phyloP scores from a whole-genome alignment of 2,797 vertebrate species.

The Acanthopagrus latus region DNA sequence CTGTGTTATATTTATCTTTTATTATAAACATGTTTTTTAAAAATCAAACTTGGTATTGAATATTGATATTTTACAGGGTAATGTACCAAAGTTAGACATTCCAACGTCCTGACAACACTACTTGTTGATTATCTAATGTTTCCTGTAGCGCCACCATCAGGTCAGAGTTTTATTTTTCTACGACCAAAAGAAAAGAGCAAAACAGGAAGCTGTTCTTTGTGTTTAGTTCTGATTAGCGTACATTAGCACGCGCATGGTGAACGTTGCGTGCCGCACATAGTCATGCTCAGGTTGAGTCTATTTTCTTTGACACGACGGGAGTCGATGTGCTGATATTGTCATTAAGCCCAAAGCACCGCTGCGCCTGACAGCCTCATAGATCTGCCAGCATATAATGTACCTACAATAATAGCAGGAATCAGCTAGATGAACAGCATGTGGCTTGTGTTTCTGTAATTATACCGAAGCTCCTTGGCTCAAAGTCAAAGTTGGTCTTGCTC shows the following conservation, averaged over 20 bases:
- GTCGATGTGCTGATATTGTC: background rate
- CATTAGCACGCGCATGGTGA: background rate
- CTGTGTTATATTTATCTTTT: too few species aligned
- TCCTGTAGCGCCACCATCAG: too few species aligned
- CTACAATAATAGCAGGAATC: background rate
- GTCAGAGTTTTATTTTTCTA: background rate
- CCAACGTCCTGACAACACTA: too few species aligned
- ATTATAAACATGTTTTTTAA: too few species aligned
- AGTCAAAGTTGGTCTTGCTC: conserved; percentile 23
- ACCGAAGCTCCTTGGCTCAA: conserved; percentile 24
- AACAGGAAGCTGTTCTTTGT: background rate
- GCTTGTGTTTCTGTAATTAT: conserved; percentile 23
- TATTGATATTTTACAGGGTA: too few species aligned
- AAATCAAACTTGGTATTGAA: too few species aligned
- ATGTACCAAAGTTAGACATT: too few species aligned
- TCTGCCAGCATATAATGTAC: background rate
- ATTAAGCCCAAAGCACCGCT: background rate
- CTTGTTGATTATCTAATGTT: background rate
- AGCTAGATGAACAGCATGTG: conserved; percentile 17
- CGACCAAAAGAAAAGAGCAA: too few species aligned
- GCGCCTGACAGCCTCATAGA: background rate
- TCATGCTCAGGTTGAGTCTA: background rate
- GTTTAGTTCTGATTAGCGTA: background rate
- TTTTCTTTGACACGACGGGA: conserved; percentile 5
- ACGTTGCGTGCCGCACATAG: background rate